These are phyloP conservation scores for Siniperca chuatsi DNA, from an alignment of 2,113 vertebrate genomes.

Conservation along the genomic window DNA sequence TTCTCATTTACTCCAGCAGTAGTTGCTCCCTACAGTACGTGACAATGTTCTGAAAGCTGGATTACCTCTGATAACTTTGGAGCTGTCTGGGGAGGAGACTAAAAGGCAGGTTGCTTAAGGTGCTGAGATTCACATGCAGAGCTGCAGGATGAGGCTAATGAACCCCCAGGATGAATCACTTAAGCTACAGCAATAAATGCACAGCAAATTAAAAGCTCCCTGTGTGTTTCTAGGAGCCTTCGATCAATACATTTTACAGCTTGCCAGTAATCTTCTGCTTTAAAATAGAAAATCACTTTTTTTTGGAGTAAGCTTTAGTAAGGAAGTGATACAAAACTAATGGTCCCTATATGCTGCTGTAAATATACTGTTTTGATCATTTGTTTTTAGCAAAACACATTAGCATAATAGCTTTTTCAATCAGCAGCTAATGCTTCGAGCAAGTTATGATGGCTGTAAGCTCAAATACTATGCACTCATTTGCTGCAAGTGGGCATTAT, in stretches of 20 bases:
- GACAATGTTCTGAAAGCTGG: slow-evolving; percentile 58
- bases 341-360: slow-evolving; percentile 1
- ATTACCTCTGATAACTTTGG: slow-evolving; percentile 65
- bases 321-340: slow-evolving; percentile 37
- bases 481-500: slow-evolving; percentile 24
- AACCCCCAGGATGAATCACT: slow-evolving; percentile 70
- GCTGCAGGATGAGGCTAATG: slow-evolving; percentile 67
- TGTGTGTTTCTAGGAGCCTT: slow-evolving; percentile 36
- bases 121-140: slow-evolving; percentile 42
- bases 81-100: slow-evolving; percentile 52
- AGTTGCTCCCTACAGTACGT: slow-evolving; percentile 29
- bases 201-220: slow-evolving; percentile 79
- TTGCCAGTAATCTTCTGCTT: slow-evolving; percentile 60
- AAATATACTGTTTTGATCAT: slow-evolving; percentile 37
- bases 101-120: slow-evolving; percentile 64
- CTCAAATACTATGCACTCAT: neutral
- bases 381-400: slow-evolving; percentile 31
- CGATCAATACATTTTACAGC: slow-evolving; percentile 74
- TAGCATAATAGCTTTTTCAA: slow-evolving; percentile 52
- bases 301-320: neutral
- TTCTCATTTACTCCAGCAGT: slow-evolving; percentile 8
- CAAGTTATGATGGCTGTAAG: slow-evolving; percentile 28
- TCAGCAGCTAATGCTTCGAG: slow-evolving; percentile 23
- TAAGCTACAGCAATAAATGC: slow-evolving; percentile 73
- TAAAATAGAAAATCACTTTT: slow-evolving; percentile 57